These are phyloP conservation scores for Himalopsyche japonica DNA, from an alignment of 2,888 invertebrate genomes.

Conservation along the genomic window DNA sequence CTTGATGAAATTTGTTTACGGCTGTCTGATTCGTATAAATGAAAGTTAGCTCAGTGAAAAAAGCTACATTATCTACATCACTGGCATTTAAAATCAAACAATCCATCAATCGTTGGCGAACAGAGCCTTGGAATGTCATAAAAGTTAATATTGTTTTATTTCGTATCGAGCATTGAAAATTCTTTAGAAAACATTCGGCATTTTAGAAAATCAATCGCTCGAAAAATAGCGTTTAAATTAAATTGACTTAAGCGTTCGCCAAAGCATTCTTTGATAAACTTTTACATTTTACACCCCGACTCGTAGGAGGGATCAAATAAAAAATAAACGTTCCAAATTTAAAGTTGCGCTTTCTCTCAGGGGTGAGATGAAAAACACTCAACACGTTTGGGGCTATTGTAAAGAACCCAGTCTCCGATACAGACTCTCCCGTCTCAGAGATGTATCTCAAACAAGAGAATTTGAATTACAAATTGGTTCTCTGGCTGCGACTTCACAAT, in stretches of 20 bases:
- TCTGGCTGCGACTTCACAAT: not conserved
- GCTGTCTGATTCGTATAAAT: not conserved
- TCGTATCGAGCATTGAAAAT: not conserved
- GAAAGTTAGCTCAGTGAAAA: not conserved
- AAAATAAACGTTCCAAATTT: conserved; percentile 27
- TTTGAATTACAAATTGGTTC: conserved; percentile 39
- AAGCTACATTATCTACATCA: not conserved
- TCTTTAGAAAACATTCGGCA: conserved; percentile 6
- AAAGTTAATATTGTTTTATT: not conserved
- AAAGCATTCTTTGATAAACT: not conserved
- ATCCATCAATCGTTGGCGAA: not conserved
- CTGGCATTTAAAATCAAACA: not conserved
- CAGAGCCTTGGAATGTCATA: not conserved
- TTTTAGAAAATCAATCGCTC: conserved; percentile 17
- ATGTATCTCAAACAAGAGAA: conserved; percentile 30
- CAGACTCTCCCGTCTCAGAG: conserved; percentile 1
- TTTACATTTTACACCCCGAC: conserved; percentile 3
- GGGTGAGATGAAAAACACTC: conserved; percentile 4
- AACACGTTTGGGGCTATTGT: conserved; percentile 16
- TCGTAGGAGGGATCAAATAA: conserved; percentile 5
- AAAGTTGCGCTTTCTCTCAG: conserved; percentile 3
- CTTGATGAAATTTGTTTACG: not conserved
- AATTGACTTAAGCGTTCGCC: conserved; percentile 9
- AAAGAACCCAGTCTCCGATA: not conserved
- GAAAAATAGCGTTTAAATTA: conserved; percentile 17